phyloP scores from a whole-genome alignment of 1,140 invertebrate species.

The Proales similis region DNA sequence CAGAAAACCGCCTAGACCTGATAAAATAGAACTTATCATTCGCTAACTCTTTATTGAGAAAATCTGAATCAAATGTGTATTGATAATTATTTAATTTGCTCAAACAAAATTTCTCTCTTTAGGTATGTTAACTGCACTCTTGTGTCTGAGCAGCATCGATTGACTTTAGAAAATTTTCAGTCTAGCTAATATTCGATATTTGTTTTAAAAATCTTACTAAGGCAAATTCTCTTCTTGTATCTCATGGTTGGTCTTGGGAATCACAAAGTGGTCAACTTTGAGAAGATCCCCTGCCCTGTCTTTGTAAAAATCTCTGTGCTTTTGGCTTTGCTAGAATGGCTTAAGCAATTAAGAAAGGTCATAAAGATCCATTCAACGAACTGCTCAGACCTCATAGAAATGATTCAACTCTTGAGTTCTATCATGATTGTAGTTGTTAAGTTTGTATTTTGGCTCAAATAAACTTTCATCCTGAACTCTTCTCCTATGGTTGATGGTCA shows the following conservation, averaged over 20 bases:
- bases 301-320: slow-evolving; percentile 49
- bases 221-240: slow-evolving; percentile 33
- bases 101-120: slow-evolving; percentile 21
- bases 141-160: slow-evolving; percentile 32
- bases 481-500: slow-evolving; percentile 47
- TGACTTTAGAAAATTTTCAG: background rate
- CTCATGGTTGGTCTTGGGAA: slow-evolving; percentile 41
- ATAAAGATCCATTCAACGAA: background rate
- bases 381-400: slow-evolving; percentile 44
- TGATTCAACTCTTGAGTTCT: slow-evolving; percentile 46
- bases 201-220: slow-evolving; percentile 17
- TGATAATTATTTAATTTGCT: no score
- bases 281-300: slow-evolving; percentile 48
- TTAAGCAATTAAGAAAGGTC: slow-evolving; percentile 18
- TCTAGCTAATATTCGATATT: background rate
- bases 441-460: slow-evolving; percentile 45
- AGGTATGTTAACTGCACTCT: slow-evolving; percentile 30
- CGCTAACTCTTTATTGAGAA: no score
- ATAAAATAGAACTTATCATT: no score
- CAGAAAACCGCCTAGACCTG: no score
- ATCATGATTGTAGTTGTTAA: slow-evolving; percentile 50
- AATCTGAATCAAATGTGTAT: no score
- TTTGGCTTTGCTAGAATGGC: slow-evolving; percentile 45
- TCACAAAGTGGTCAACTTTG: slow-evolving; percentile 47
- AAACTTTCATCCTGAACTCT: slow-evolving; percentile 47